Evolutionary conservation across 2,113 vertebrate species (phyloP).

Genomic region (Baryphthengus martii): DNA sequence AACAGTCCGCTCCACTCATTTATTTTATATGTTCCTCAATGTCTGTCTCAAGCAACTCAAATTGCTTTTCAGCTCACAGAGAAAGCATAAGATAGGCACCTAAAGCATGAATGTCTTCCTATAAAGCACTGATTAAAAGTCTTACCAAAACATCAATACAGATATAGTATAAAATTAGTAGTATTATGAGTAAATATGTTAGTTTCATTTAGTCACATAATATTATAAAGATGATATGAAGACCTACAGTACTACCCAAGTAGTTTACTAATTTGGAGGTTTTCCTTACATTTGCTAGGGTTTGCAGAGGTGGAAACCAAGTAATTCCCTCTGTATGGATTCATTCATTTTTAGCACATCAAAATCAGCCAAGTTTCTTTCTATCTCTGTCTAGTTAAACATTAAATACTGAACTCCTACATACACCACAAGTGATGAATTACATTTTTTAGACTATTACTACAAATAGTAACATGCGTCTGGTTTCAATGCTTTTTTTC

Average conservation of each 20-base stretch:
- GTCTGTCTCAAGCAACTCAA: background rate
- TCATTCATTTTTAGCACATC: conserved; percentile 16
- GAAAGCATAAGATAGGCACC: background rate
- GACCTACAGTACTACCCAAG: background rate
- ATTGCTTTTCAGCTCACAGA: background rate
- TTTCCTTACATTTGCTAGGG: background rate
- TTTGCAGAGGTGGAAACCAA: background rate
- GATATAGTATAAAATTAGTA: background rate
- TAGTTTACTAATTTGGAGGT: background rate
- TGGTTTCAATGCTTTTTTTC: background rate
- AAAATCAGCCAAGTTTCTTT: conserved; percentile 18
- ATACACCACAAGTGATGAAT: background rate
- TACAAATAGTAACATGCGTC: background rate
- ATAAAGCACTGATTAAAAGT: background rate
- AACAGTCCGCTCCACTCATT: background rate
- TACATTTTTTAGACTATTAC: background rate
- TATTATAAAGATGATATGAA: background rate
- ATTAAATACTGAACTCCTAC: conserved; percentile 2
- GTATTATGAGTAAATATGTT: background rate
- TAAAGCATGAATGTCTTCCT: background rate
- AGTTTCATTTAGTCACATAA: background rate
- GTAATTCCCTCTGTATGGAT: background rate
- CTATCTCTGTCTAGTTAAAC: background rate
- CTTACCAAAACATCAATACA: background rate
- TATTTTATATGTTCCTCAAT: background rate